Base-by-base conservation (phyloP, 2,888 invertebrate species). In the Mesorhabditis spiculigera region DNA sequence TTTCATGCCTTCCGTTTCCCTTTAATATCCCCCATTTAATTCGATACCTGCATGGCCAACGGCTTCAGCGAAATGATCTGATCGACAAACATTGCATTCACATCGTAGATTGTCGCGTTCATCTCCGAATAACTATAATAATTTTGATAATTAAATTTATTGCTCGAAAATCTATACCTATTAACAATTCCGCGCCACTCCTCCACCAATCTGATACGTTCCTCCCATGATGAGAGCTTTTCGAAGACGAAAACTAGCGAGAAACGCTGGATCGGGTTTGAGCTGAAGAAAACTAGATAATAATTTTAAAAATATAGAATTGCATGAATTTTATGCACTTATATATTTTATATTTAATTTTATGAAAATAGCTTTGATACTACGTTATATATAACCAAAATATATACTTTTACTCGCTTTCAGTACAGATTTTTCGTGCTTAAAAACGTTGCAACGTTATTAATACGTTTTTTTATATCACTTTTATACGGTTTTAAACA, bases 71-170 rank as follows among this genome's bases (percentile, higher is more conserved):
- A 80, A 16, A 79, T 73, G 81, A 85, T 85, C 71, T 85, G 85
- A 72, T 85, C 85, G n/a, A 85, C 85, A 69, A 85, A 85, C 84
- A 85, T 82, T 10, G 80, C 82, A 70, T 85, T 85, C 58, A 81
- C 81, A 69, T 84, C 82, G 81, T 82, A 84, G 10, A 85, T 79
- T 6, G 79, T 75, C 5, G 79, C 83, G 65, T 82, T 83, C 45
- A 85, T 70, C 13, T 73, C 65, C 4, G 68, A 64, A 65, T 82
- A 78, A 13, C 75, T 73, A 42, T 58, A 71, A 44, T 16, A 16
- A 65, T 28, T 28, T 28, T 28, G 28, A 28, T 28, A 28, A 28
- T 3, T 28, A 28, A 28, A 28, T 28, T n/a, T 50, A 50, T 50
- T 50, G n/a, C 8, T 50, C 58, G 58, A 50, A 10, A 13, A 3